phyloP scores from a whole-genome alignment of 2,888 invertebrate genomes.

The Chymomyza amoena region DNA sequence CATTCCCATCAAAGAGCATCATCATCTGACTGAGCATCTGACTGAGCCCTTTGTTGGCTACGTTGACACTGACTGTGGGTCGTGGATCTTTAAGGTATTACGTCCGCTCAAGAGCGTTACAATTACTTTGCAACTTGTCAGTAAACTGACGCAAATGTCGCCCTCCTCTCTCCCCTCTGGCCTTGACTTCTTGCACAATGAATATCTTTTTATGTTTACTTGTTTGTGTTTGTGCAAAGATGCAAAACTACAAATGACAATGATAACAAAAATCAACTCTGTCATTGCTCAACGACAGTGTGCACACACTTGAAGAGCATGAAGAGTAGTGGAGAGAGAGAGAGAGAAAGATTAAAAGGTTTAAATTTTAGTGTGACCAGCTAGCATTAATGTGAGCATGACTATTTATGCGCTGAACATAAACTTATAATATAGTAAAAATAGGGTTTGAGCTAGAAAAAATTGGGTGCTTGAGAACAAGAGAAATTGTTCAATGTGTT shows the following conservation, averaged over 20 bases:
- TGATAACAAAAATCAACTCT: conserved; percentile 23
- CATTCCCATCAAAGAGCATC: too few relatives aligned
- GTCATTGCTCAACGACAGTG: conserved; percentile 4
- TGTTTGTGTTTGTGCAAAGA: too few relatives aligned
- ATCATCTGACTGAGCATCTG: too few relatives aligned
- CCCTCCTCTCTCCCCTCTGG: conserved; percentile 2
- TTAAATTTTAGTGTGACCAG: not conserved
- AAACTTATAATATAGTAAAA: too few relatives aligned
- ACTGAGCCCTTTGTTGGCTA: not conserved
- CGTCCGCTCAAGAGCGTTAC: conserved; percentile 3
- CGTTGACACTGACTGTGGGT: not conserved
- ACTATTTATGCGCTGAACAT: too few relatives aligned
- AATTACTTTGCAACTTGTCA: conserved; percentile 27
- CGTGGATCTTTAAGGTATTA: not conserved
- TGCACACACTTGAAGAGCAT: not conserved
- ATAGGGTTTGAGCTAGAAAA: too few relatives aligned
- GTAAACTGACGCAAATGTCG: conserved; percentile 1
- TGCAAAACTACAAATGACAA: conserved; percentile 8
- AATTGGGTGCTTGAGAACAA: too few relatives aligned
- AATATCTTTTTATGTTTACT: too few relatives aligned
- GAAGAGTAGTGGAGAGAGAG: not conserved
- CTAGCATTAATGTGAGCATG: not conserved
- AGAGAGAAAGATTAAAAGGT: too few relatives aligned
- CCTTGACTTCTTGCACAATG: conserved; percentile 27
- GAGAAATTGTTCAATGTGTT: too few relatives aligned